Conservation (phyloP, 2,797 vertebrate species). For the Otus scops region DNA sequence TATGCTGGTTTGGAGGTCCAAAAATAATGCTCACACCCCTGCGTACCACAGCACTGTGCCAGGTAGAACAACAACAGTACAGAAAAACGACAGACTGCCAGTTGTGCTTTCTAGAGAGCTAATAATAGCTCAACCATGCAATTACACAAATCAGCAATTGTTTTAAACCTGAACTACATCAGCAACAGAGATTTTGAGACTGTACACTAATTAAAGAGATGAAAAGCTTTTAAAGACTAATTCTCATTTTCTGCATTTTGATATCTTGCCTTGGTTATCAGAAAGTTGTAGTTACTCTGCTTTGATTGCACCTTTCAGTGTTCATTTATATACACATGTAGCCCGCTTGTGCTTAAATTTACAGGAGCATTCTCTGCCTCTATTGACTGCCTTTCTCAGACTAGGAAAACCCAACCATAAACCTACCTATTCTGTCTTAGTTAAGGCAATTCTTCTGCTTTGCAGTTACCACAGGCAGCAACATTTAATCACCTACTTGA, state of each 20-base stretch:
- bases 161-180: background rate
- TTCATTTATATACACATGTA: background rate
- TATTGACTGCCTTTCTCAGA: background rate
- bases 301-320: background rate
- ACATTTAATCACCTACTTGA: background rate
- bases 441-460: background rate
- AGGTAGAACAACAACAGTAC: background rate
- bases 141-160: background rate
- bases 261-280: background rate
- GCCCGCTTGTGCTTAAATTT: background rate
- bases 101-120: background rate
- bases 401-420: background rate
- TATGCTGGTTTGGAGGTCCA: background rate
- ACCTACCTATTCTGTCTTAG: background rate
- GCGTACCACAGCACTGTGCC: background rate
- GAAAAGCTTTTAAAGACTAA: background rate
- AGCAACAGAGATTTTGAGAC: background rate
- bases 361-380: background rate
- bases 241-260: background rate
- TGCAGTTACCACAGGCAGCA: background rate
- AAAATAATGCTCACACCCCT: rapidly evolving
- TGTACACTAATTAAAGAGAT: background rate
- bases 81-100: background rate
- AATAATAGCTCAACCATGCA: background rate
- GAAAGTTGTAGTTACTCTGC: background rate